phyloP scores from a whole-genome alignment of 2,797 vertebrate genomes.

The Orestias chungarensis region DNA sequence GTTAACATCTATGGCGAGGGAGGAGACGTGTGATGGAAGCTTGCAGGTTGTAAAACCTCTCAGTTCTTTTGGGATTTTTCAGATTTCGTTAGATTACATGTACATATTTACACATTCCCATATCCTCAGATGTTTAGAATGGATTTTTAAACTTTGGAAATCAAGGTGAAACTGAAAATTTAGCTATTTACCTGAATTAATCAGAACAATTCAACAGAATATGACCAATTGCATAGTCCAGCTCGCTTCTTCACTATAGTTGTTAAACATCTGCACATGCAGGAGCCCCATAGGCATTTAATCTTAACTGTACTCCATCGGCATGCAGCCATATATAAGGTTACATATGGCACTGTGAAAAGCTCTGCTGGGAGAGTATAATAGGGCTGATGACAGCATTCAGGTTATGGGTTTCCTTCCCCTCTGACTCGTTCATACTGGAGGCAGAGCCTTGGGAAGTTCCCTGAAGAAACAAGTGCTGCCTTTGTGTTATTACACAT shows the following conservation, averaged over 20 bases:
- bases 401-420: conserved; percentile 57
- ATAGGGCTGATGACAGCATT: conserved; percentile 59
- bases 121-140: background rate
- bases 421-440: conserved; percentile 30
- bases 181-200: background rate
- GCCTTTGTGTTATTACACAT: conserved; percentile 67
- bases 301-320: conserved; percentile 48
- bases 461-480: conserved; percentile 60
- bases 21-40: background rate
- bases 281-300: conserved; percentile 38
- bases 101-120: background rate
- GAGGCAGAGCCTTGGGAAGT: conserved; percentile 44
- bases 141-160: background rate
- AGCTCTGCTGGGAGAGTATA: conserved; percentile 48
- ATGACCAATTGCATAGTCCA: background rate
- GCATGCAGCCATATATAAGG: conserved; percentile 35
- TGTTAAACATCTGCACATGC: conserved; percentile 38
- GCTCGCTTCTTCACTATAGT: conserved; percentile 20
- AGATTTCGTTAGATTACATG: background rate
- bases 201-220: background rate
- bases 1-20: background rate
- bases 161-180: background rate
- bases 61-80: background rate
- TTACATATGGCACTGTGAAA: conserved; percentile 51
- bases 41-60: background rate